phyloP scores from a whole-genome alignment of 2,113 vertebrate genomes.

The Haemorhous mexicanus region DNA sequence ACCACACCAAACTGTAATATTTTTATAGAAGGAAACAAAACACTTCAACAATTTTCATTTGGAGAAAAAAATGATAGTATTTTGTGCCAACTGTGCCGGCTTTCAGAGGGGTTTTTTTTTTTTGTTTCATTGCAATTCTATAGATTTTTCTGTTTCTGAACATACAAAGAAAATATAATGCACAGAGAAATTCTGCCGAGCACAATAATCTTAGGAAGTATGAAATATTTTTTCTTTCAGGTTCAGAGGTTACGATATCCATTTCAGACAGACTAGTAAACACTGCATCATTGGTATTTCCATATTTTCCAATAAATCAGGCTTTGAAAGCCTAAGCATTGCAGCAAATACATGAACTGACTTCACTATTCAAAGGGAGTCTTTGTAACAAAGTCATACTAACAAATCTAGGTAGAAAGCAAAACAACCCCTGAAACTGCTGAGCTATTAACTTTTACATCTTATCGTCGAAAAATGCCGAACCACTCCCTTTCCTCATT shows the following conservation, averaged over 20 bases:
- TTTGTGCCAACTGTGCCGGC: conserved; percentile 34
- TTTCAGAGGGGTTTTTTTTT: not conserved
- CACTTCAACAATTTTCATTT: conserved; percentile 10
- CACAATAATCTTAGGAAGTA: not conserved
- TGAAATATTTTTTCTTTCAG: not conserved
- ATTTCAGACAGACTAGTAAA: conserved; percentile 33
- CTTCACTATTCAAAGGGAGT: not conserved
- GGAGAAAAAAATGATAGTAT: conserved; percentile 17
- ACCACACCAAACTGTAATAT: not conserved
- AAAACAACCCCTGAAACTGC: not conserved
- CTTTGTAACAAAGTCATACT: not conserved
- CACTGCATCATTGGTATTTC: not conserved
- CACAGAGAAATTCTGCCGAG: conserved; percentile 6
- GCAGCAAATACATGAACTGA: not conserved
- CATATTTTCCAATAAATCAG: not conserved
- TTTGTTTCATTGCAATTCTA: conserved; percentile 33
- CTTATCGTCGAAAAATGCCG: not conserved
- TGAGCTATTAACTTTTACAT: not conserved
- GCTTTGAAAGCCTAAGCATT: not conserved
- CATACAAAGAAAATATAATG: conserved; percentile 36
- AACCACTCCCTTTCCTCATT: not conserved
- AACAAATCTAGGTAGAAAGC: not conserved
- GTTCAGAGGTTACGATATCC: conserved; percentile 19
- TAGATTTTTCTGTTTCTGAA: conserved; percentile 16
- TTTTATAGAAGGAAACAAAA: conserved; percentile 37